phyloP scores from a whole-genome alignment of 1,140 invertebrate genomes.

The Macrostomum lignano region DNA sequence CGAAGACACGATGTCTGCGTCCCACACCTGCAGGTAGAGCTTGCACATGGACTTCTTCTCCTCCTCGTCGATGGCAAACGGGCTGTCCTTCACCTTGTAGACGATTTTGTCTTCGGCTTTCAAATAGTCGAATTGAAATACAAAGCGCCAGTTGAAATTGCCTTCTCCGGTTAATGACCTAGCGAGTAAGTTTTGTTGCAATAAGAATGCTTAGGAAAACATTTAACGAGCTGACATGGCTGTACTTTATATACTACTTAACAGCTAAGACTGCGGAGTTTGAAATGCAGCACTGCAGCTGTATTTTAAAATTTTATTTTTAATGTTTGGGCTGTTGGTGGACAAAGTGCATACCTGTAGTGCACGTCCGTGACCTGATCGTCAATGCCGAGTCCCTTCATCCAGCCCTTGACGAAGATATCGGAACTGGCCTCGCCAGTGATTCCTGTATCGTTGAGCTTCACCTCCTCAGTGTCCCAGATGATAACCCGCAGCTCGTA shows the following conservation, averaged over 20 bases:
- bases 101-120: slow-evolving; percentile 66
- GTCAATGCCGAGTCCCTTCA: slow-evolving; percentile 50
- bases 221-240: background rate
- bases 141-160: slow-evolving; percentile 71
- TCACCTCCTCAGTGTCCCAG: slow-evolving; percentile 70
- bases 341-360: slow-evolving; percentile 27
- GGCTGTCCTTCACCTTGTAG: slow-evolving; percentile 49
- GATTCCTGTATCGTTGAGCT: slow-evolving; percentile 60
- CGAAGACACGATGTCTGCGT: slow-evolving; percentile 60
- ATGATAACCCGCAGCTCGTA: slow-evolving; percentile 60
- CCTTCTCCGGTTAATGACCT: slow-evolving; percentile 61
- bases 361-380: slow-evolving; percentile 61
- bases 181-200: too few relatives aligned
- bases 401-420: slow-evolving; percentile 70
- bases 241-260: background rate
- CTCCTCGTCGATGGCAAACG: slow-evolving; percentile 66
- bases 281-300: too few relatives aligned
- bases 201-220: background rate
- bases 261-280: too few relatives aligned
- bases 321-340: too few relatives aligned
- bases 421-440: slow-evolving; percentile 75
- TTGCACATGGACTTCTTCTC: slow-evolving; percentile 59
- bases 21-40: slow-evolving; percentile 48
- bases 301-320: too few relatives aligned
- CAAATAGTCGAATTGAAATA: slow-evolving; percentile 62